Evolutionary conservation across 2,797 vertebrate genomes (phyloP), one percentile per base, ranked within the genome.

Genomic region (Miichthys miiuy): DNA sequence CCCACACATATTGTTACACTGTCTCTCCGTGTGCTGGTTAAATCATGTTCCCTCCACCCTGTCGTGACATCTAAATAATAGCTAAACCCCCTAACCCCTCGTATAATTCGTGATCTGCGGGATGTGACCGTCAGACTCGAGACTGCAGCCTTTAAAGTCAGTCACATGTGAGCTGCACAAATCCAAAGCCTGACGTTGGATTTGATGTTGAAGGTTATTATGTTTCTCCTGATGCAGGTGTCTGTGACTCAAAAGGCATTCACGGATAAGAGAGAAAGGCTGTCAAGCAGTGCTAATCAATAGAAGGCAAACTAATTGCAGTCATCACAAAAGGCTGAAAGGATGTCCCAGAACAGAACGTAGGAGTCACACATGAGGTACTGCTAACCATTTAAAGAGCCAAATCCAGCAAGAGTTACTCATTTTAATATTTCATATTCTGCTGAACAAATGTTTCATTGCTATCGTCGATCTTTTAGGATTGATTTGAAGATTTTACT

Each of bases 31-130:
- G 69, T n/a, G 74, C 64, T 18, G 20, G 51, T 30, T 27, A 75
- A 77, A 60, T 50, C 71, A 34, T 14, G 6, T 46, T 27, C 52
- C 51, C 52, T 62, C 34, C 34, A 20, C 38, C 23, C 41, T 0
- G 34, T 30, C 5, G 2, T 76, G 82, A 70, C 80, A 82, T 23
- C 69, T 67, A 4, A 64, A 82, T 64, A 86, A 86, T 63, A 58
- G 52, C 21, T 42, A 42, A 56, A 52, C 23, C 0, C 2, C 12
- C 27, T 21, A 70, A 62, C 30, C 30, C 46, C 21, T 4, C 0
- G 1, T 17, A 27, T 60, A 52, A 62, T 14, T 68, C 11, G 42
- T n/a, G 55, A 79, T 60, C 38, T 62, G 51, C 17, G 48, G n/a
- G 56, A 72, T 50, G 11, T 38, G 52, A n/a, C 30, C 41, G 42